These are phyloP conservation scores for Stichodactyla mertensii DNA, from an alignment of 64 coral and sea anemone species.

Conservation along the genomic window DNA sequence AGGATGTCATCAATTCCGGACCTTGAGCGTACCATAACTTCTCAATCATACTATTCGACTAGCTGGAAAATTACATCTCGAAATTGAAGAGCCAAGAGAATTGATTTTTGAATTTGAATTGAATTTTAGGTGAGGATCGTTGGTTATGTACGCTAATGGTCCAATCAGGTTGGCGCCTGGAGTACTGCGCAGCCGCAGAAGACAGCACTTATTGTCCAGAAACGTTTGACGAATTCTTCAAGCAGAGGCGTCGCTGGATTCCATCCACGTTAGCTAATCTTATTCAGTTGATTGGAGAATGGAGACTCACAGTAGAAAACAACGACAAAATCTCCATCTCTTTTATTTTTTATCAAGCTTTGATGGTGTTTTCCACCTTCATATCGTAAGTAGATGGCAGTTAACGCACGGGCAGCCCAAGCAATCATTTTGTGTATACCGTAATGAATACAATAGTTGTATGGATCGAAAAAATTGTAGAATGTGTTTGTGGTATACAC, in stretches of 20 bases:
- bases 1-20: too few species aligned
- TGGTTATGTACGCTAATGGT: slow-evolving; percentile 97
- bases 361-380: slow-evolving; percentile 24
- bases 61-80: too few species aligned
- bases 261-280: slow-evolving; percentile 92
- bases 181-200: slow-evolving; percentile 94
- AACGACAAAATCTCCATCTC: slow-evolving; percentile 77
- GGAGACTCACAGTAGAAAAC: slow-evolving; percentile 58
- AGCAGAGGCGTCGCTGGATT: slow-evolving; percentile 91
- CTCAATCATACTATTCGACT: too few species aligned
- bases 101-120: not conserved
- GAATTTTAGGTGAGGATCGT: slow-evolving; percentile 75
- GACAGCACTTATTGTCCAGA: slow-evolving; percentile 84
- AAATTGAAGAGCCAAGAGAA: too few species aligned
- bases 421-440: too few species aligned
- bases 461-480: too few species aligned
- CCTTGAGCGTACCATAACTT: too few species aligned
- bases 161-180: slow-evolving; percentile 87
- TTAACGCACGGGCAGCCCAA: too few species aligned
- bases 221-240: slow-evolving; percentile 85
- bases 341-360: slow-evolving; percentile 81
- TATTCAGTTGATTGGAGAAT: slow-evolving; percentile 67
- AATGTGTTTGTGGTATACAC: too few species aligned
- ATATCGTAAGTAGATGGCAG: not conserved
- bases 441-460: too few species aligned